phyloP scores from a whole-genome alignment of 2,888 invertebrate species.

The Bembecia ichneumoniformis region DNA sequence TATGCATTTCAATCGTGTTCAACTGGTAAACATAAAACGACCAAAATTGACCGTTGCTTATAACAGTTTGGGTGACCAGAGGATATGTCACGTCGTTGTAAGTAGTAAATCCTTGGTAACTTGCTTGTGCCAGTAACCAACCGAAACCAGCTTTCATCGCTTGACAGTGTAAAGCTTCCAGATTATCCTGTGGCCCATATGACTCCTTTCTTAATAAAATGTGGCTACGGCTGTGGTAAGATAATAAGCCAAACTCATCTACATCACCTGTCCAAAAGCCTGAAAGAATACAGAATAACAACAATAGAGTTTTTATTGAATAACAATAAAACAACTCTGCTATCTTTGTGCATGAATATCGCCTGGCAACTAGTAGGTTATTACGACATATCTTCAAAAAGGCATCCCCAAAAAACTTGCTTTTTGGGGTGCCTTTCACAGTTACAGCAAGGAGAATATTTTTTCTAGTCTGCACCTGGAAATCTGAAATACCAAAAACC shows the following conservation, averaged over 20 bases:
- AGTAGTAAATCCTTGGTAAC: slow-evolving; percentile 90
- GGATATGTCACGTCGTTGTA: slow-evolving; percentile 94
- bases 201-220: slow-evolving; percentile 55
- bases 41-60: slow-evolving; percentile 91
- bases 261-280: slow-evolving; percentile 89
- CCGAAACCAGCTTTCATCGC: slow-evolving; percentile 85
- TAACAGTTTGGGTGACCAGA: slow-evolving; percentile 86
- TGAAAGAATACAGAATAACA: slow-evolving; percentile 32
- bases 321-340: too few species aligned
- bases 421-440: too few species aligned
- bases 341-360: too few species aligned
- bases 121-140: slow-evolving; percentile 85
- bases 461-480: too few species aligned
- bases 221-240: slow-evolving; percentile 79
- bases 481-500: too few species aligned
- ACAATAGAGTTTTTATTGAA: too few species aligned
- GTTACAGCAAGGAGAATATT: too few species aligned
- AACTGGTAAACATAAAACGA: slow-evolving; percentile 93
- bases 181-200: slow-evolving; percentile 68
- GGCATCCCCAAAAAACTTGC: too few species aligned
- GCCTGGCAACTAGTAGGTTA: too few species aligned
- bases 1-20: slow-evolving; percentile 83
- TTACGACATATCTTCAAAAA: too few species aligned
- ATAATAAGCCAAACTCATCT: slow-evolving; percentile 83
- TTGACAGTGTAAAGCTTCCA: slow-evolving; percentile 79